Percentiles rank a stretch among this genome's conserved stretches.
Conservation (phyloP, 1,140 invertebrate genomes). For the Habropoda laboriosa region DNA sequence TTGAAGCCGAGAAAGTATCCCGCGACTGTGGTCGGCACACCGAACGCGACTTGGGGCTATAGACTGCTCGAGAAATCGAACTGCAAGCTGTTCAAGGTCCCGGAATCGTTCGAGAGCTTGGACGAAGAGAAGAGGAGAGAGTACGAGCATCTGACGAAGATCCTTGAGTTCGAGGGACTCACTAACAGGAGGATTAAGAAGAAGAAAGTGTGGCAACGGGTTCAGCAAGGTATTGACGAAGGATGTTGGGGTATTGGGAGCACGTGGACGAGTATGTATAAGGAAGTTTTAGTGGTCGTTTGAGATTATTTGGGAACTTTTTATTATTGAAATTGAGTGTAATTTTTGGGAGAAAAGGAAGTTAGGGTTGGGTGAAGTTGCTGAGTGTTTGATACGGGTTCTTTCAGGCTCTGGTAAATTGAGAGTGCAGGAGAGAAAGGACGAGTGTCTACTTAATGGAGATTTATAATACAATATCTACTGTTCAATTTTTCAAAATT, state of each 20-base stretch:
- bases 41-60: constrained; percentile 59
- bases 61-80: constrained; percentile 43
- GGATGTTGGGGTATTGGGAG: not conserved
- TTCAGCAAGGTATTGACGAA: constrained; percentile 54
- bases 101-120: constrained; percentile 15
- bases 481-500: no score
- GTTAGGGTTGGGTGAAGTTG: no score
- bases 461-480: no score
- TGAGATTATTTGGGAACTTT: no score
- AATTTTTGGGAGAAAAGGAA: no score
- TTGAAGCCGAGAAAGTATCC: constrained; percentile 34
- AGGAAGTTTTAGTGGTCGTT: no score
- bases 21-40: constrained; percentile 46
- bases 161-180: constrained; percentile 54
- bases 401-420: no score
- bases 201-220: constrained; percentile 51
- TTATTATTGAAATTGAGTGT: no score
- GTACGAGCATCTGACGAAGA: constrained; percentile 51
- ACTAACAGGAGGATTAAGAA: constrained; percentile 56
- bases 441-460: no score
- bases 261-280: not conserved
- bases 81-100: constrained; percentile 11
- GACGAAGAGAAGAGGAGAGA: constrained; percentile 33
- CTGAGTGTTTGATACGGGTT: no score
- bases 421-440: no score